phyloP scores from a whole-genome alignment of 2,113 vertebrate species.

The Paradisaea rubra region DNA sequence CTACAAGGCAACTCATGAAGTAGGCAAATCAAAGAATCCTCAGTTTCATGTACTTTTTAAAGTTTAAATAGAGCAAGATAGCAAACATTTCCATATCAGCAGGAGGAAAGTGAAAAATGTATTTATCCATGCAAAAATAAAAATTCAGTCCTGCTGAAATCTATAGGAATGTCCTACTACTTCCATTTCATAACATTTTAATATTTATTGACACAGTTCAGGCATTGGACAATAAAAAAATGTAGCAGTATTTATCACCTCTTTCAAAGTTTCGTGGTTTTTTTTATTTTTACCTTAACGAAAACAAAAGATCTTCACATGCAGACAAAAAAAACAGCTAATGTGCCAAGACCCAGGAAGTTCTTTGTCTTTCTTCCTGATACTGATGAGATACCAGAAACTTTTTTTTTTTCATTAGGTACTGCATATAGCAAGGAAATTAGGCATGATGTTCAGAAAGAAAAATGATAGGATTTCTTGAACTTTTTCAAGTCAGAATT shows the following conservation, averaged over 20 bases:
- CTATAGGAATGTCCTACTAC: background rate
- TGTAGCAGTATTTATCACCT: background rate
- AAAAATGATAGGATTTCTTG: background rate
- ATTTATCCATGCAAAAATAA: background rate
- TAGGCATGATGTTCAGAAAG: background rate
- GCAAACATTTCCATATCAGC: background rate
- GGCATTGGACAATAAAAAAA: background rate
- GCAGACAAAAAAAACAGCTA: background rate
- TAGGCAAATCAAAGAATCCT: background rate
- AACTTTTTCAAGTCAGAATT: background rate
- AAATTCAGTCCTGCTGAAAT: background rate
- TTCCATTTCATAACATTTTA: background rate
- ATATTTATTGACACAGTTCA: background rate
- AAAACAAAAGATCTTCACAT: background rate
- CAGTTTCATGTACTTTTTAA: background rate
- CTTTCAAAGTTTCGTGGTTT: background rate
- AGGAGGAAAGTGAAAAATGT: background rate
- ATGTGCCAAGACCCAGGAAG: background rate
- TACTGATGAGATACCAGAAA: background rate
- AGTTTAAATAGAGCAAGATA: background rate
- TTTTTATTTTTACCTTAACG: background rate
- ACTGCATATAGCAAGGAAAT: background rate
- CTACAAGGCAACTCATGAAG: background rate
- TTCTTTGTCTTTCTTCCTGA: background rate
- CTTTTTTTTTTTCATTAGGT: rapidly evolving